phyloP scores from a whole-genome alignment of 2,888 invertebrate genomes.

The Metellina segmentata region DNA sequence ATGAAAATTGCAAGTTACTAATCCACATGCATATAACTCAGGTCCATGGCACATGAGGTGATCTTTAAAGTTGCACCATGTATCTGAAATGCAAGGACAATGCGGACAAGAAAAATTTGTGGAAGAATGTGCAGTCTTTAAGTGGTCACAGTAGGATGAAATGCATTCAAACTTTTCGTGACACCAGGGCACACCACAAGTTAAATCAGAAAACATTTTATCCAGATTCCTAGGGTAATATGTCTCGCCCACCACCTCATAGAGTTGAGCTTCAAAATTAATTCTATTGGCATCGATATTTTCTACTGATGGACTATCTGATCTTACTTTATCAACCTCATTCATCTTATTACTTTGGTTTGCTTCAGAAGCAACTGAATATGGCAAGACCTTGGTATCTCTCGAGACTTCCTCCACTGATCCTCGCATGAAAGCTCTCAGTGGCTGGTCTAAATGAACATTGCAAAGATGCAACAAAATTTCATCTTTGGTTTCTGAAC shows the following conservation, averaged over 20 bases:
- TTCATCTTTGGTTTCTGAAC: constrained; percentile 67
- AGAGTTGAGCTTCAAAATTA: constrained; percentile 31
- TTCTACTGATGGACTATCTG: background rate
- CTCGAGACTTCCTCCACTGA: constrained; percentile 32
- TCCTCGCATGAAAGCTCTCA: constrained; percentile 63
- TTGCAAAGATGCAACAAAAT: constrained; percentile 67
- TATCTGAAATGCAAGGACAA: constrained; percentile 37
- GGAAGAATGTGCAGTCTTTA: constrained; percentile 51
- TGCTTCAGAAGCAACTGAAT: background rate
- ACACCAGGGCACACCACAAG: constrained; percentile 59
- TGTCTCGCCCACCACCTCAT: constrained; percentile 27
- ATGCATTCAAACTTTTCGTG: constrained; percentile 33
- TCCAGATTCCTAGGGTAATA: constrained; percentile 50
- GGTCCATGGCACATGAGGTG: constrained; percentile 68
- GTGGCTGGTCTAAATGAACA: constrained; percentile 54
- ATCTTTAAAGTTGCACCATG: constrained; percentile 30
- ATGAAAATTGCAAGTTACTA: constrained; percentile 35
- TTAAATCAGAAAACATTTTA: constrained; percentile 27
- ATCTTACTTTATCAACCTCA: background rate
- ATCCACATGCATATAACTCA: constrained; percentile 57
- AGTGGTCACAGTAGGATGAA: constrained; percentile 37
- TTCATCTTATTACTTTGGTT: background rate
- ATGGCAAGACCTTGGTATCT: constrained; percentile 5
- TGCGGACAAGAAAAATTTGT: constrained; percentile 64
- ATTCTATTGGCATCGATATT: background rate